These are phyloP conservation scores for Bombus sylvicola DNA, from an alignment of 1,140 invertebrate species.

Conservation along the genomic window DNA sequence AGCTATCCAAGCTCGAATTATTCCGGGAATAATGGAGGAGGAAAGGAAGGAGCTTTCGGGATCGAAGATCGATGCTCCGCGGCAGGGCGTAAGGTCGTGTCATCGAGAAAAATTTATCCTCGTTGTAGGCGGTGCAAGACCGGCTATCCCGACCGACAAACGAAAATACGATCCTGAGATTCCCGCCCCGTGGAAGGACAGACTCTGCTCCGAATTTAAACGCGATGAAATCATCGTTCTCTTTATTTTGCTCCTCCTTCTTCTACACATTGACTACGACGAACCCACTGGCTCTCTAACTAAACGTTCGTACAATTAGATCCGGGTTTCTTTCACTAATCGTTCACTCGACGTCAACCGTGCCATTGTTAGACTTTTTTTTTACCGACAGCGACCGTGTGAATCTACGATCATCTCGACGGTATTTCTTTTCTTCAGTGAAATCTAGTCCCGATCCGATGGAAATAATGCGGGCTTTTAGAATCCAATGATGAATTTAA, in stretches of 20 bases:
- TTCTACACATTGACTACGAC: slow-evolving; percentile 50
- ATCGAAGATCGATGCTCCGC: slow-evolving; percentile 17
- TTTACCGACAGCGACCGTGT: background rate
- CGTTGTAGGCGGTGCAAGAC: slow-evolving; percentile 53
- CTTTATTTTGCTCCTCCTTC: slow-evolving; percentile 16
- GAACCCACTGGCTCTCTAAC: background rate
- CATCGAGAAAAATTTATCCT: slow-evolving; percentile 60
- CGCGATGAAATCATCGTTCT: slow-evolving; percentile 65
- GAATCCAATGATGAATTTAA: background rate
- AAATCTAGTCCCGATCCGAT: background rate
- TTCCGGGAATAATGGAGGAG: background rate
- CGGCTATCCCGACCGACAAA: slow-evolving; percentile 40
- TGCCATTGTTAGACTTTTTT: background rate
- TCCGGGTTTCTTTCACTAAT: slow-evolving; percentile 54
- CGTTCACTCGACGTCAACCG: background rate
- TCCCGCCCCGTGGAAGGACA: slow-evolving; percentile 42
- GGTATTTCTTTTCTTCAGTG: background rate
- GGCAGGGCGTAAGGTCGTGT: slow-evolving; percentile 35
- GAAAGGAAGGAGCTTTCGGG: slow-evolving; percentile 23
- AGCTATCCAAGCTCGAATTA: background rate
- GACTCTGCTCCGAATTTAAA: slow-evolving; percentile 51
- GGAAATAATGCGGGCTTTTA: background rate
- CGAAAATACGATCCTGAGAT: slow-evolving; percentile 60
- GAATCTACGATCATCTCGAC: slow-evolving; percentile 5
- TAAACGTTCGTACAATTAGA: slow-evolving; percentile 14